Evolutionary conservation across 2,113 vertebrate species (phyloP).

Genomic region (Ptilorrhoa leucosticta): DNA sequence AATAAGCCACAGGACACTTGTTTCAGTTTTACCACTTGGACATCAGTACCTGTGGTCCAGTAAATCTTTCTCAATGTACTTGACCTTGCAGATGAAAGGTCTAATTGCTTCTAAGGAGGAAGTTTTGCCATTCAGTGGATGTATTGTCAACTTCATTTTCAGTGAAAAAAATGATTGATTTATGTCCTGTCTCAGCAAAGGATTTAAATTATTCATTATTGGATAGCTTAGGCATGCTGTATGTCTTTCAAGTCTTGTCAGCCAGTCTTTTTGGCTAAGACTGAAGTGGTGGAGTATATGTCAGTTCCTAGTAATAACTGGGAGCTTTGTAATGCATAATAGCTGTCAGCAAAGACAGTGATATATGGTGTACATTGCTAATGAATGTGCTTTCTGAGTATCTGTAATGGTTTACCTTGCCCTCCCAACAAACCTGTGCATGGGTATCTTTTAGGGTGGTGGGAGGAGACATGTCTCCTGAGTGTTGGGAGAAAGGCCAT

Average conservation of each 20-base stretch:
- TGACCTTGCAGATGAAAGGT: constrained; percentile 58
- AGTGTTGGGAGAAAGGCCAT: not conserved
- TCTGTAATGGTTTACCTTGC: not conserved
- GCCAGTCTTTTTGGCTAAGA: constrained; percentile 27
- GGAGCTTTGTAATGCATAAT: not conserved
- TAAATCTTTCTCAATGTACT: constrained; percentile 19
- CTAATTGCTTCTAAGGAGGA: constrained; percentile 41
- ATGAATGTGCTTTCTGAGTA: not conserved
- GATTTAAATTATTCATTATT: constrained; percentile 58
- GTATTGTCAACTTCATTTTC: not conserved
- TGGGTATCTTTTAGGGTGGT: not conserved
- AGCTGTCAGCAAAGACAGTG: not conserved
- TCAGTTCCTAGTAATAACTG: not conserved
- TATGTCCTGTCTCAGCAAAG: constrained; percentile 41
- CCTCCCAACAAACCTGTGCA: not conserved
- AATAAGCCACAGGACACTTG: constrained; percentile 23
- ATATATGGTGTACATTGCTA: not conserved
- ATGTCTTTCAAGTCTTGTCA: constrained; percentile 59
- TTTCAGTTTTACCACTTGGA: constrained; percentile 38
- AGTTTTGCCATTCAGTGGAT: constrained; percentile 42
- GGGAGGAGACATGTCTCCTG: not conserved
- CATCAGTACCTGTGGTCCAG: not conserved
- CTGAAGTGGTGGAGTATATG: not conserved
- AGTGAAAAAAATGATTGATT: constrained; percentile 55
- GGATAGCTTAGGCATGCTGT: not conserved